phyloP scores from a whole-genome alignment of 2,113 vertebrate genomes.

The Larimichthys polyactis region DNA sequence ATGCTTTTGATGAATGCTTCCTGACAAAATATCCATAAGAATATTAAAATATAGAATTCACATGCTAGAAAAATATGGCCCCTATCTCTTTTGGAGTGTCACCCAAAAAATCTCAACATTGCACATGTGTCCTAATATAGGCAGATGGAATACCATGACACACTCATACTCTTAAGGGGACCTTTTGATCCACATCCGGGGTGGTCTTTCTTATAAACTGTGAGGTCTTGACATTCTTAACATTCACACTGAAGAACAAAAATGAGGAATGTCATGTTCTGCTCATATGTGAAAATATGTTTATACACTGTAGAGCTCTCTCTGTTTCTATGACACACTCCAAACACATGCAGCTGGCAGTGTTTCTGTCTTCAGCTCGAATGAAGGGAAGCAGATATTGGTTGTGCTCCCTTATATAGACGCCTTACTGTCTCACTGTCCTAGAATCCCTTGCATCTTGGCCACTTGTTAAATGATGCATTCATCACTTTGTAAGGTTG shows the following conservation, averaged over 20 bases:
- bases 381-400: not conserved
- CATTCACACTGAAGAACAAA: not conserved
- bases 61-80: not conserved
- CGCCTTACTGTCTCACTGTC: not conserved
- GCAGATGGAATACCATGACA: not conserved
- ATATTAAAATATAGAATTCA: not conserved
- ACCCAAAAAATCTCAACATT: not conserved
- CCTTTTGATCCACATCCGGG: not conserved
- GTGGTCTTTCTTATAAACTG: not conserved
- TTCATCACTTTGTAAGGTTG: too few relatives aligned
- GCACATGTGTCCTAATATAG: not conserved
- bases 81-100: not conserved
- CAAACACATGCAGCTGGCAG: too few relatives aligned
- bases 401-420: not conserved
- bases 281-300: not conserved
- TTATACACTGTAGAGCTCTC: not conserved
- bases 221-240: not conserved
- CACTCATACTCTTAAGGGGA: not conserved
- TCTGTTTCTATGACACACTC: not conserved
- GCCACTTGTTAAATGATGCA: too few relatives aligned
- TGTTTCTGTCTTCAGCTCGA: not conserved
- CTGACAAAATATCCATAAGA: too few relatives aligned
- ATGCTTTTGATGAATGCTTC: too few relatives aligned
- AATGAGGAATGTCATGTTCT: not conserved
- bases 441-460: too few relatives aligned